Conservation (phyloP, 1,140 invertebrate species). For the Acyrthosiphon pisum region DNA sequence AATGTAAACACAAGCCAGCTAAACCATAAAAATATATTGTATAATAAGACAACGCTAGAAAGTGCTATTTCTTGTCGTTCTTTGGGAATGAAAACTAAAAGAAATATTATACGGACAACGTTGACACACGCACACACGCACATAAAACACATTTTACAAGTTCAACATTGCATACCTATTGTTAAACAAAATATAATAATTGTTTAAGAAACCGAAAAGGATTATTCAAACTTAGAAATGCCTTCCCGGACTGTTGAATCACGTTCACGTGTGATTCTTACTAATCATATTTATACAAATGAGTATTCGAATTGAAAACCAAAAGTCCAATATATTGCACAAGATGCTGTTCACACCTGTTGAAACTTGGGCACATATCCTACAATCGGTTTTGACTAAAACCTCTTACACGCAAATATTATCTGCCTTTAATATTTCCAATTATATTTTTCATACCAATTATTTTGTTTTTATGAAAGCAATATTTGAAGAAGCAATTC, state of each 20-base stretch:
- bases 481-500: background rate
- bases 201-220: background rate
- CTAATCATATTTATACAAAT: background rate
- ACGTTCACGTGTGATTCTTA: background rate
- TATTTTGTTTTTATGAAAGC: background rate
- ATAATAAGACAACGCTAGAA: background rate
- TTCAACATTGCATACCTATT: background rate
- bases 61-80: background rate
- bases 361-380: background rate
- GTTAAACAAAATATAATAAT: background rate
- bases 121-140: background rate
- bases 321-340: background rate
- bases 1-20: background rate
- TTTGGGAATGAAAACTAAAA: background rate
- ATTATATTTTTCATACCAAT: background rate
- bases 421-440: background rate
- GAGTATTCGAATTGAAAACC: background rate
- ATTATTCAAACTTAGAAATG: background rate
- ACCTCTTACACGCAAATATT: background rate
- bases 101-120: background rate
- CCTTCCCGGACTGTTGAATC: background rate
- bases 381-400: background rate
- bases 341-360: background rate
- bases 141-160: background rate
- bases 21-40: background rate